These are phyloP conservation scores for Phrynocephalus vlangalii DNA, from an alignment of 2,797 vertebrate species.

Conservation along the genomic window DNA sequence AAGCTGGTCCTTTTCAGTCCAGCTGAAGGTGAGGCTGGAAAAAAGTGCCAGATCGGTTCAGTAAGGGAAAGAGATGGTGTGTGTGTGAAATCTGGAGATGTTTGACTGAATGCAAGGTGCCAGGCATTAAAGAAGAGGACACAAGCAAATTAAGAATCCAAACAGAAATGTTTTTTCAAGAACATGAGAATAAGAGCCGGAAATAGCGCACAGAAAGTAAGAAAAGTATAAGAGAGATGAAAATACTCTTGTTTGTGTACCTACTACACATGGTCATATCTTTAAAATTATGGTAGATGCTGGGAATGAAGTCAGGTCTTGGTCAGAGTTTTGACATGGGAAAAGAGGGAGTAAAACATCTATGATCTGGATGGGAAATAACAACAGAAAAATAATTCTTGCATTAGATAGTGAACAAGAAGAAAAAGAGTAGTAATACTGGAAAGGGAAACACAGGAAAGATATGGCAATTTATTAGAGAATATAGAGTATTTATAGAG, in stretches of 20 bases:
- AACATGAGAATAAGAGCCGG: not conserved
- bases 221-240: not conserved
- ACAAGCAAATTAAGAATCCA: not conserved
- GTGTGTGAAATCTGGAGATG: not conserved
- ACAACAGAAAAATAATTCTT: not conserved
- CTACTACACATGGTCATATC: not conserved
- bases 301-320: not conserved
- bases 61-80: not conserved
- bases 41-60: not conserved
- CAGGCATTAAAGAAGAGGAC: not conserved
- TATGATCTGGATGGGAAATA: not conserved
- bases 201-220: not conserved
- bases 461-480: not conserved
- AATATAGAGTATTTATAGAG: too few relatives aligned
- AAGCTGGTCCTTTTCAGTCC: too few relatives aligned
- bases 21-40: too few relatives aligned
- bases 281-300: not conserved
- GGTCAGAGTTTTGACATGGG: not conserved
- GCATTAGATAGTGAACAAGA: not conserved
- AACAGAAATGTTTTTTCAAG: not conserved
- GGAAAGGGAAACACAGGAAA: not conserved
- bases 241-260: not conserved
- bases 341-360: not conserved
- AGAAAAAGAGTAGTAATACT: not conserved
- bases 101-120: not conserved